These are phyloP conservation scores for Ceramica pisi DNA, from an alignment of 2,888 invertebrate species.

Conservation along the genomic window DNA sequence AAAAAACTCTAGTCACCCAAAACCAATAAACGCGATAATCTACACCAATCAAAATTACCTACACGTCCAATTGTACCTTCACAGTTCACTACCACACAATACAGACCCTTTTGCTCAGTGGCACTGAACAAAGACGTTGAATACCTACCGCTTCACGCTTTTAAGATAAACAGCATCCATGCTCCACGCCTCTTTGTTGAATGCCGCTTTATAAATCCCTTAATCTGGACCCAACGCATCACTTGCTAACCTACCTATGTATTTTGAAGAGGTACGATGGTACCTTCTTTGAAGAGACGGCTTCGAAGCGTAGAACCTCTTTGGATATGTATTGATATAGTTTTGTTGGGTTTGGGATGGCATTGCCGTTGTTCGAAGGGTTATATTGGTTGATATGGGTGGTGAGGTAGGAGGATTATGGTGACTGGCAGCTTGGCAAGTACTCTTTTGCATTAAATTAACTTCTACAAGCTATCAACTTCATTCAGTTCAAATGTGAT, in stretches of 20 bases:
- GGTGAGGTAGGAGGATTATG: not conserved
- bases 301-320: slow-evolving; percentile 1
- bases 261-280: too few species aligned
- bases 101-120: slow-evolving; percentile 33
- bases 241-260: slow-evolving; percentile 7
- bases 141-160: slow-evolving; percentile 45
- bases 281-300: slow-evolving; percentile 14
- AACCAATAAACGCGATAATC: not conserved
- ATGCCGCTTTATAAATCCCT: slow-evolving; percentile 38
- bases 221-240: slow-evolving; percentile 51
- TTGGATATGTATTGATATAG: slow-evolving; percentile 22
- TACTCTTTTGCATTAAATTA: not conserved
- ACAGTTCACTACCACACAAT: slow-evolving; percentile 47
- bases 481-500: not conserved
- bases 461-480: not conserved
- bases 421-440: too few species aligned
- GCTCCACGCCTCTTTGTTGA: slow-evolving; percentile 32
- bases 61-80: slow-evolving; percentile 36
- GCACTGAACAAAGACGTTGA: slow-evolving; percentile 57
- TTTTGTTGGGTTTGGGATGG: not conserved
- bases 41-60: not conserved
- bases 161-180: slow-evolving; percentile 54
- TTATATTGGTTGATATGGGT: not conserved
- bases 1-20: too few species aligned
- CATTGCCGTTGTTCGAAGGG: not conserved